Conservation (phyloP, 2,113 vertebrate species). For the Peromyscus polionotus region DNA sequence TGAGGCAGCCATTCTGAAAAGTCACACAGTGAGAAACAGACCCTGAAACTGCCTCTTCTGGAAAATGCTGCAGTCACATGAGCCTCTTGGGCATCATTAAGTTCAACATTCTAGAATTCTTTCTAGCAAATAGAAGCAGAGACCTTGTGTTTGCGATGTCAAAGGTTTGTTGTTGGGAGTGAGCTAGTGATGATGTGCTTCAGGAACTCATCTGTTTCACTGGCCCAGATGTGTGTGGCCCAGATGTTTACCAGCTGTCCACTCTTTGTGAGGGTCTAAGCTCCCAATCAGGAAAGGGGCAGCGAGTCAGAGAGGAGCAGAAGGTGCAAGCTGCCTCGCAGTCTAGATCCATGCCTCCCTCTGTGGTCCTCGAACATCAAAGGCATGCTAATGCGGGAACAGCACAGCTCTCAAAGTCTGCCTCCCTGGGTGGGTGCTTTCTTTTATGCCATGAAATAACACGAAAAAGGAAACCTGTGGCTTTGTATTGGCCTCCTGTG, state of each 20-base stretch:
- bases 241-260: neutral
- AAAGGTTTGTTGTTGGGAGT: neutral
- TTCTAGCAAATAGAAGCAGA: neutral
- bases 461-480: slow-evolving; percentile 50
- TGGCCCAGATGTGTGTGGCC: neutral
- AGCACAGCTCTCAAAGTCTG: slow-evolving; percentile 19
- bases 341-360: neutral
- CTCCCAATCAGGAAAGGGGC: neutral
- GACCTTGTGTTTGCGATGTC: neutral
- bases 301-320: neutral
- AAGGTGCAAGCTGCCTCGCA: neutral
- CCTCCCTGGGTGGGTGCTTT: slow-evolving; percentile 58
- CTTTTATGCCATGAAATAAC: slow-evolving; percentile 71
- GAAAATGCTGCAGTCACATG: neutral
- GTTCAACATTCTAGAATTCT: neutral
- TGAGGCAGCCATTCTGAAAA: neutral
- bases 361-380: slow-evolving; percentile 51
- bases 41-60: neutral
- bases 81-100: neutral
- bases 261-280: neutral
- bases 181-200: neutral
- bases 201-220: neutral
- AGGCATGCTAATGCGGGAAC: slow-evolving; percentile 25
- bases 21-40: neutral
- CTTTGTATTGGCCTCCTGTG: slow-evolving; percentile 60